Base-by-base conservation (phyloP, 23 tunicate genomes). In the Clavelina lepadiformis region DNA sequence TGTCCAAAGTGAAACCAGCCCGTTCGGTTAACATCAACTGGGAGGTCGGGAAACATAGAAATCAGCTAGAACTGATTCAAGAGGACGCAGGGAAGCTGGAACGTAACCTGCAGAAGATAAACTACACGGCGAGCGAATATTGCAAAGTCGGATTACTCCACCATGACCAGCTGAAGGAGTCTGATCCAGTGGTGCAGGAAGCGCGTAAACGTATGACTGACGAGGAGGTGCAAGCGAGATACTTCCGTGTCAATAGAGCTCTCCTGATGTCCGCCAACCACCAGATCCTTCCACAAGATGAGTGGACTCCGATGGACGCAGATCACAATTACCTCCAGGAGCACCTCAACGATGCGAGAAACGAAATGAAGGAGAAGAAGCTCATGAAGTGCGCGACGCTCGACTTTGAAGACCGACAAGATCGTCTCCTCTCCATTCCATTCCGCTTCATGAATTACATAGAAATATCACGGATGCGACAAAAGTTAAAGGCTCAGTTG, bases 271-370 rank as follows among this genome's bases (percentile, higher is more conserved):
- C 83, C 1, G 79, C 82, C 21, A 69, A 68, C 28, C 74, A 76
- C 30, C 74, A 70, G 62, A 76, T 72, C 45, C 36, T 85, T 28
- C 93, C 93, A 0, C 56, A 69, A 23, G 83, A 85, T 45, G 71
- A 85, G 66, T 85, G 93, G 93, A 85, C 93, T 29, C 93, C 93
- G 13, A 77, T 85, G 66, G 93, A 85, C 46, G 83, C 93, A 1
- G 83, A 85, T 19, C 93, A 85, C 74, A 31, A 46, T 27, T 85
- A 85, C 73, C 35, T 85, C 38, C 25, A 69, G 24, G 61, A 36
- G 3, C 68, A 51, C 38, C 35, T 85, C 30, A 27, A 70, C 24
- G 60, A 30, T 29, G 73, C 71, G 1, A 55, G 44, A 49, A 27
- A 53, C 1, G 93, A 85, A 35, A 58, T 38, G 5, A 32, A 31